Base-by-base conservation (phyloP, 2,797 vertebrate genomes). In the Otolemur crassicaudatus region DNA sequence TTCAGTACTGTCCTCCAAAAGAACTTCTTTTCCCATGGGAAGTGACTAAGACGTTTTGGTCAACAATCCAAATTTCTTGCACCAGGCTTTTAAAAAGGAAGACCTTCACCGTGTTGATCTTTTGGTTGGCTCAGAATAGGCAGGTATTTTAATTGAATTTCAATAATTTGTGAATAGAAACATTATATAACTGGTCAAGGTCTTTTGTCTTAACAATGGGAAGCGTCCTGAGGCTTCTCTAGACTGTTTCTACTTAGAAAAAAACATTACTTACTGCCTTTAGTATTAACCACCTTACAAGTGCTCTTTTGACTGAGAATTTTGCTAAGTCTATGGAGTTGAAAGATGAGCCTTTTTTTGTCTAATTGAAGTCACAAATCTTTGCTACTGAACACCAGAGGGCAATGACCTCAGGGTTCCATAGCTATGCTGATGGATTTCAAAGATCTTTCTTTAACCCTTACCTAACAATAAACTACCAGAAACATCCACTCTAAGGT, bases 1-100 rank as follows among this genome's bases (percentile, higher is more conserved):
- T 96, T 96, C 97, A 95, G 37, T 40, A 88, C 81, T 83, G 96
- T 85, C 87, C 96, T 93, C 87, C 69, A 95, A 95, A 97, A 95
- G 91, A 63, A 90, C 40, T 86, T 86, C 53, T 97, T 97, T 98
- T 98, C 97, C 97, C 97, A 97, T 97, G 97, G 96, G 96, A 97
- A 97, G 95, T 86, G 83, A 94, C 94, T 87, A 29, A 94, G 84
- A 97, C 77, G 76, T 95, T 96, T 95, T 97, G 96, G 95, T 97
- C 87, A 94, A 97, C 87, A 94, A 94, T 87, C 63, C 95, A 97
- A 91, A 88, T 92, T 94, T 88, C 65, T 95, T 89, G 95, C 70
- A 89, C 27, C 2, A 76, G 86, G 82, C n/a, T 43, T 83, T 93
- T 65, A 9, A 92, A 83, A 91, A 85, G 60, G 65, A 94, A 76